Percentiles rank a stretch among this genome's conserved stretches.
Conservation (phyloP, 2,888 invertebrate species). For the Nephrotoma guestfalica region DNA sequence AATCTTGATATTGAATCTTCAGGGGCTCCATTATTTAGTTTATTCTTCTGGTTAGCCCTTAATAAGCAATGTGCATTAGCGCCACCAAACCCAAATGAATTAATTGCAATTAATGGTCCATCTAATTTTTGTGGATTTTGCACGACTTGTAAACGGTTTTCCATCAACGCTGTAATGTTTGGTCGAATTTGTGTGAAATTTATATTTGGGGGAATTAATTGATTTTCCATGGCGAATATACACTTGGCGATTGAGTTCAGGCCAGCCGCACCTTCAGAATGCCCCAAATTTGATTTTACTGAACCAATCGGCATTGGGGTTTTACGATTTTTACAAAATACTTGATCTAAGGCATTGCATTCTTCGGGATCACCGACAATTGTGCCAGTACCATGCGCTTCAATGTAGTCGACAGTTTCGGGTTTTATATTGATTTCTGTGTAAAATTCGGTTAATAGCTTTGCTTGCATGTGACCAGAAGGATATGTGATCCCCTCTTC, state of each 20-base stretch:
- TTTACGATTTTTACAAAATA: slow-evolving; percentile 59
- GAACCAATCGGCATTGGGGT: slow-evolving; percentile 75
- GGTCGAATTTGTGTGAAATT: slow-evolving; percentile 52
- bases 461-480: slow-evolving; percentile 45
- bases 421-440: slow-evolving; percentile 57
- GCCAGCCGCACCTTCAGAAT: slow-evolving; percentile 76
- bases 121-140: slow-evolving; percentile 53
- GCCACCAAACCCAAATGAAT: slow-evolving; percentile 91
- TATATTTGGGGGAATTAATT: slow-evolving; percentile 71
- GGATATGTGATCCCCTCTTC: slow-evolving; percentile 55
- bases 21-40: slow-evolving; percentile 41
- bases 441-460: slow-evolving; percentile 47
- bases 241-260: slow-evolving; percentile 71
- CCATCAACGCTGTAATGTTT: slow-evolving; percentile 43
- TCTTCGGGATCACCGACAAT: slow-evolving; percentile 87
- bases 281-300: slow-evolving; percentile 88
- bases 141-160: slow-evolving; percentile 55
- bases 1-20: slow-evolving; percentile 55
- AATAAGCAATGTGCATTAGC: slow-evolving; percentile 47
- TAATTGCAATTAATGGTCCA: slow-evolving; percentile 66
- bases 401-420: slow-evolving; percentile 55
- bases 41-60: slow-evolving; percentile 20
- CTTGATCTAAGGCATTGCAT: slow-evolving; percentile 62
- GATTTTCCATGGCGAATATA: slow-evolving; percentile 65
- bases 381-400: slow-evolving; percentile 77